phyloP scores from a whole-genome alignment of 2,113 vertebrate species.

The Equus quagga region DNA sequence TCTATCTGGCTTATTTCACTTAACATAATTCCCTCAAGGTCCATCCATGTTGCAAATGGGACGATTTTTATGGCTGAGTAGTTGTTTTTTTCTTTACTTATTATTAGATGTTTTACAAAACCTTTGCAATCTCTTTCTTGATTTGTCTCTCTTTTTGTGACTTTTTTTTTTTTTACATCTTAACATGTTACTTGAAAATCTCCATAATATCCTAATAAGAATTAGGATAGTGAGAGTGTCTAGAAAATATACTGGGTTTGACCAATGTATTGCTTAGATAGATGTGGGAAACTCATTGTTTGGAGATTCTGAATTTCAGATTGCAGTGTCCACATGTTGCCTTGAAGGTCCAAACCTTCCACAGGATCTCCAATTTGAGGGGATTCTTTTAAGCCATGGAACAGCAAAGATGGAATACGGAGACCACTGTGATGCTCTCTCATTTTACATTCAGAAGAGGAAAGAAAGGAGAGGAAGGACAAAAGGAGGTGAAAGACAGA shows the following conservation, averaged over 20 bases:
- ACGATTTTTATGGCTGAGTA: too few relatives aligned
- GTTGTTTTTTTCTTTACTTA: background rate
- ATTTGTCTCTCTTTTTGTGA: background rate
- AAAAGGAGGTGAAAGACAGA: constrained; percentile 35
- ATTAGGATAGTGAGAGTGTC: background rate
- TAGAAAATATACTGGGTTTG: constrained; percentile 12
- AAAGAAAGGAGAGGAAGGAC: background rate
- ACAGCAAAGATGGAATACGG: background rate
- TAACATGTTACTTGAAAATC: constrained; percentile 55
- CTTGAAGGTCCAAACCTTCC: background rate
- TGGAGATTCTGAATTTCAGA: background rate
- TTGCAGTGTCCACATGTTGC: background rate
- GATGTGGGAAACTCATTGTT: background rate
- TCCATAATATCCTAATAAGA: background rate
- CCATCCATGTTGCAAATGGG: too few relatives aligned
- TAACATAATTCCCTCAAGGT: too few relatives aligned
- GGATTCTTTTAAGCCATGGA: background rate
- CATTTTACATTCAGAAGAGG: background rate
- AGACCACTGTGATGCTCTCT: background rate
- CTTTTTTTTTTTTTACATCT: background rate
- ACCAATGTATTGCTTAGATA: background rate
- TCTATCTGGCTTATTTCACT: too few relatives aligned
- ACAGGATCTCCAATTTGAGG: background rate
- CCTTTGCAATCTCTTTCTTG: background rate
- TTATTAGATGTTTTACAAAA: constrained; percentile 38